These are phyloP conservation scores for Anthopleura xanthogrammica DNA, from an alignment of 92 coral and sea anemone species.

Conservation along the genomic window DNA sequence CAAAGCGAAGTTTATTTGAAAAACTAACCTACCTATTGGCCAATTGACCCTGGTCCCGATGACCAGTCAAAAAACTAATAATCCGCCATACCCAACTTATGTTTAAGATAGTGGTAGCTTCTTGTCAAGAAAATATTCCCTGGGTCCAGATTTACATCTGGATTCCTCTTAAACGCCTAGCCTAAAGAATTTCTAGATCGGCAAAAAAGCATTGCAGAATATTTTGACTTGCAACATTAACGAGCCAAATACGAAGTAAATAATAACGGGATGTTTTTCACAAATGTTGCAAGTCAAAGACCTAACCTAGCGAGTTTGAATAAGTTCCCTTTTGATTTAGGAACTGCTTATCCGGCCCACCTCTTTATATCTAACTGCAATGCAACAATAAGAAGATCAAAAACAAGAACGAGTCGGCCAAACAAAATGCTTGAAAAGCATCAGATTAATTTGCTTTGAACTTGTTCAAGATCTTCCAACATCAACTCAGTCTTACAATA, in stretches of 20 bases:
- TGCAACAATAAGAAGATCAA: background rate
- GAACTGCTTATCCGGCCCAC: background rate
- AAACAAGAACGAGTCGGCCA: background rate
- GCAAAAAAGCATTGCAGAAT: background rate
- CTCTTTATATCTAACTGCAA: background rate
- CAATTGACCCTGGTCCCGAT: background rate
- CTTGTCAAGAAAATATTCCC: background rate
- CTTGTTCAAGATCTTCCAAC: background rate
- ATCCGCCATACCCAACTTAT: background rate
- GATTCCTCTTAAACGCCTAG: background rate
- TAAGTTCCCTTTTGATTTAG: background rate
- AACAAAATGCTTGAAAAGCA: too few relatives aligned
- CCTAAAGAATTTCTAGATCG: background rate
- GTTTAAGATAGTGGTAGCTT: conserved; percentile 3
- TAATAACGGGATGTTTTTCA: too few relatives aligned
- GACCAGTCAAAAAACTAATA: background rate
- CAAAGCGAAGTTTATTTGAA: background rate
- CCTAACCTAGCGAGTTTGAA: background rate
- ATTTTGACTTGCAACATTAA: background rate
- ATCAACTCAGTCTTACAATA: background rate
- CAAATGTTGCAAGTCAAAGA: background rate
- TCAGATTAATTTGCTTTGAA: background rate
- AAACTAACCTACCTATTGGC: background rate
- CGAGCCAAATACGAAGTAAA: background rate
- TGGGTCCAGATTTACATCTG: background rate